These are phyloP conservation scores for Aegithalos caudatus DNA, from an alignment of 2,113 vertebrate genomes.

Conservation along the genomic window DNA sequence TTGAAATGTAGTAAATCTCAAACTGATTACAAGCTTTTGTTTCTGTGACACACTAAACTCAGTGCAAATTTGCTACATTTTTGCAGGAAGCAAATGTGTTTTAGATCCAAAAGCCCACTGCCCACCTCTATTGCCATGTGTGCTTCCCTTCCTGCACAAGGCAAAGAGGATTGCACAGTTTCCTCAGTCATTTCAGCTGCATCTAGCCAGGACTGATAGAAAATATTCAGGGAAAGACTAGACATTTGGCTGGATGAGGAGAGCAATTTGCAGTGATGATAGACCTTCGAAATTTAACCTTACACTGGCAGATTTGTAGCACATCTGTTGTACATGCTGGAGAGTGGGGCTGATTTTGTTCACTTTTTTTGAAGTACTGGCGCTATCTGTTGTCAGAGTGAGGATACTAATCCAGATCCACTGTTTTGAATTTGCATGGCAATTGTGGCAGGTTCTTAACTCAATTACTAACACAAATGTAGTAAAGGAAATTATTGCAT, in stretches of 20 bases:
- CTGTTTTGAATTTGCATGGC: background rate
- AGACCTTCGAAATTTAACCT: background rate
- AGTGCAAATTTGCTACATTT: background rate
- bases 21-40: background rate
- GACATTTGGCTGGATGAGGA: background rate
- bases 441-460: background rate
- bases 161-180: background rate
- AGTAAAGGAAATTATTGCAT: background rate
- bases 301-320: background rate
- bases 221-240: background rate
- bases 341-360: background rate
- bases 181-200: background rate
- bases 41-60: background rate
- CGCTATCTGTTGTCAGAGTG: background rate
- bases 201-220: background rate
- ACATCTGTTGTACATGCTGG: background rate
- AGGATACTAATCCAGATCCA: background rate
- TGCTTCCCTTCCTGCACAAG: rapidly evolving
- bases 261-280: background rate
- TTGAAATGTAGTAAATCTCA: background rate
- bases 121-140: rapidly evolving
- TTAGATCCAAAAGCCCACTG: rapidly evolving
- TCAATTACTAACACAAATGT: background rate
- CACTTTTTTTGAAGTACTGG: background rate
- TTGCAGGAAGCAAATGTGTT: background rate